Evolutionary conservation across 2,888 invertebrate species (phyloP).

Genomic region (Cosmopolites sordidus): DNA sequence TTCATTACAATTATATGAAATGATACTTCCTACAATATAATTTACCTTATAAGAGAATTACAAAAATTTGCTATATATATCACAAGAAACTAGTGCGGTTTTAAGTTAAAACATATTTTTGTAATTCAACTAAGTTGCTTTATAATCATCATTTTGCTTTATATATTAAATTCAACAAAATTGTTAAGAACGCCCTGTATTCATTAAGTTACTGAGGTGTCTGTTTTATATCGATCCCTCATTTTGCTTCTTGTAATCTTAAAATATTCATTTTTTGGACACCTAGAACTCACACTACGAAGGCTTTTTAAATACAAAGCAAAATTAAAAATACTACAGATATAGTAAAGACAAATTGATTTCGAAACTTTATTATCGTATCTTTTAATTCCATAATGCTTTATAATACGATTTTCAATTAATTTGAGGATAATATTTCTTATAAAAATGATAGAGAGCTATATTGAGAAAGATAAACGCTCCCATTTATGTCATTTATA

Average conservation of each 20-base stretch:
- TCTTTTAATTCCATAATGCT: not conserved
- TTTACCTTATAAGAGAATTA: constrained; percentile 32
- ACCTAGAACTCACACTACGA: too few species aligned
- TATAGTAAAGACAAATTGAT: not conserved
- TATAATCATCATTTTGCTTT: constrained; percentile 4
- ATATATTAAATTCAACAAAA: constrained; percentile 6
- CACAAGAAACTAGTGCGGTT: constrained; percentile 27
- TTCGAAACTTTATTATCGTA: not conserved
- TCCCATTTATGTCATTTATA: not conserved
- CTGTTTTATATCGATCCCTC: too few species aligned
- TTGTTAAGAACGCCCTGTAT: not conserved
- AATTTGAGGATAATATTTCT: not conserved
- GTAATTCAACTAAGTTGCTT: constrained; percentile 20
- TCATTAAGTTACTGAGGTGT: not conserved
- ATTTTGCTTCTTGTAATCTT: not conserved
- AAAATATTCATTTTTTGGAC: too few species aligned
- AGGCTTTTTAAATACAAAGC: not conserved
- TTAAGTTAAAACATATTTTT: constrained; percentile 28
- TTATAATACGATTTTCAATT: not conserved
- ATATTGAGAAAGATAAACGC: not conserved
- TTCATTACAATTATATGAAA: constrained; percentile 26
- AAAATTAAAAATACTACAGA: not conserved
- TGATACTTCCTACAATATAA: constrained; percentile 28
- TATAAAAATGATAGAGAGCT: not conserved
- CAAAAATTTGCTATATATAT: constrained; percentile 31